Evolutionary conservation across 2,888 invertebrate genomes (phyloP), one percentile per base, ranked within the genome.

Genomic region (Eristalis pertinax): DNA sequence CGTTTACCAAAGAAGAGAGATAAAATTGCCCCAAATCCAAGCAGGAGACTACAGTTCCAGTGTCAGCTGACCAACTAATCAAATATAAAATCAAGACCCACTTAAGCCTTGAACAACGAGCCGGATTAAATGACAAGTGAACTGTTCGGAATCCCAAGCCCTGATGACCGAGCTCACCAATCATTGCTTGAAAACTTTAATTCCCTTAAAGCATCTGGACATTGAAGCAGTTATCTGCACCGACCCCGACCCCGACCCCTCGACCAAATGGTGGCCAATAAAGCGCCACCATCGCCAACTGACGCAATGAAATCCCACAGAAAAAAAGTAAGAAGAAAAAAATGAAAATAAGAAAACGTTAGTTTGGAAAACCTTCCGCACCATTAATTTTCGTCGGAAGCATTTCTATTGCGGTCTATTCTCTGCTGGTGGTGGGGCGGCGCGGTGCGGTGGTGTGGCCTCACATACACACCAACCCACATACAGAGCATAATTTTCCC

Each of bases 261-360:
- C 26, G 26, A 15, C 4, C 43, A 68, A 81, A 19, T 19, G 50
- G 73, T 32, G 32, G 77, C 76, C 81, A 81, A 85, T 77, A 85
- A 81, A 77, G 64, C 22, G 41, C 24, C 77, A 67, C 65, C 86
- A 50, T 50, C 19, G 67, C 60, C 65, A 67, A 72, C 24, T 26
- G 60, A 73, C 60, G 32, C 70, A 86, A 86, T 69, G 74, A 70
- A 74, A 78, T 82, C 56, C 65, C 7, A 50, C 19, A 50, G 8
- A 8, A 10, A 8, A 19, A 19, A 19, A 50, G 19, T 1, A 26
- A 26, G 26, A 26, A 26, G 26, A 50, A 50, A 1, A 19, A 74
- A 74, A 65, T 86, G 78, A 75, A 86, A 87, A 83, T 87, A 83
- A 78, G 86, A 84, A 87, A 79, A 84, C 80, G 76, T 80, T 83